Conservation (phyloP, 2,113 vertebrate genomes). For the Peromyscus californicus region DNA sequence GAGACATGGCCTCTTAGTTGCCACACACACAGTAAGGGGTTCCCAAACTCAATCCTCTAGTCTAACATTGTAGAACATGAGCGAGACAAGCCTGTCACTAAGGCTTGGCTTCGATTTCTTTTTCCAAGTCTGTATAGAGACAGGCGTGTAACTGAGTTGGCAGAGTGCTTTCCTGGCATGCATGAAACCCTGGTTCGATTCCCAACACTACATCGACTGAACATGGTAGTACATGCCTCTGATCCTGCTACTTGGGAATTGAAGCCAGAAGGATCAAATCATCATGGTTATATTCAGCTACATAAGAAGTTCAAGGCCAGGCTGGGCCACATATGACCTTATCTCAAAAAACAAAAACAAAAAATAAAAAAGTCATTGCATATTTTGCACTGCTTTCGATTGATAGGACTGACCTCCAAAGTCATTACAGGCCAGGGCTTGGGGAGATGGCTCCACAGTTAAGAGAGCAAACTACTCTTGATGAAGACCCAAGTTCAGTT, state of each 20-base stretch:
- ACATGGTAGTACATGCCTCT: background rate
- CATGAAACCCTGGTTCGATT: background rate
- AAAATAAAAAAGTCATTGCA: background rate
- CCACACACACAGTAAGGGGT: background rate
- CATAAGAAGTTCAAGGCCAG: background rate
- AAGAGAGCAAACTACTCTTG: no score
- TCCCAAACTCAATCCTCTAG: background rate
- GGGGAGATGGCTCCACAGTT: background rate
- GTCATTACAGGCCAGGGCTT: background rate
- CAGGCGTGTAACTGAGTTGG: background rate
- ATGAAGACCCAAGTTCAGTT: background rate
- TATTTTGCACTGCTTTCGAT: background rate
- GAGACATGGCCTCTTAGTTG: background rate
- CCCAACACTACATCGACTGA: background rate
- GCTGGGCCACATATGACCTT: background rate
- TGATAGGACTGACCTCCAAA: background rate
- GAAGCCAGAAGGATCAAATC: background rate
- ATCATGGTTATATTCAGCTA: background rate
- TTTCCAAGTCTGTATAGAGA: background rate
- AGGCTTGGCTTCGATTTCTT: background rate
- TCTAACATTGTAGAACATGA: background rate
- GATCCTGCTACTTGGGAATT: background rate
- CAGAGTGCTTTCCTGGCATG: background rate
- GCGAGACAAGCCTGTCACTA: background rate
- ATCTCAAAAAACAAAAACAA: background rate